These are phyloP conservation scores for Myathropa florea DNA, from an alignment of 2,888 invertebrate genomes.

Conservation along the genomic window DNA sequence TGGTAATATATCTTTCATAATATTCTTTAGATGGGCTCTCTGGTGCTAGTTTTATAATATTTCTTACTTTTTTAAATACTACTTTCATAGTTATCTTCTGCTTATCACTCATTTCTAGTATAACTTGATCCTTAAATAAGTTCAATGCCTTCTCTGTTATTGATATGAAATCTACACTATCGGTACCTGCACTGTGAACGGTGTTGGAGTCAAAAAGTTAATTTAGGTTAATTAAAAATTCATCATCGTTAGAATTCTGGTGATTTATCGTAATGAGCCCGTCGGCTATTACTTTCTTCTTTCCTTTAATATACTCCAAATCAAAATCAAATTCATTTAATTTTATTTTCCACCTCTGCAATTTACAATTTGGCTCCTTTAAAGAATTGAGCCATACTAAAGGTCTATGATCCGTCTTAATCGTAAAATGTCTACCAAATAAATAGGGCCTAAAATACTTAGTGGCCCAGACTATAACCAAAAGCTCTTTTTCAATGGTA, in stretches of 20 bases:
- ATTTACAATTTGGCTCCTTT: constrained; percentile 75
- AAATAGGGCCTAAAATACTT: constrained; percentile 71
- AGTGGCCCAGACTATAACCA: constrained; percentile 72
- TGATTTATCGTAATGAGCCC: constrained; percentile 7
- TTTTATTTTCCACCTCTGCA: constrained; percentile 72
- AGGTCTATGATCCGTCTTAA: constrained; percentile 75
- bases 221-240: constrained; percentile 56
- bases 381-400: constrained; percentile 62
- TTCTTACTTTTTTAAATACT: not conserved
- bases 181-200: not conserved
- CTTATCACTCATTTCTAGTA: not conserved
- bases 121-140: not conserved
- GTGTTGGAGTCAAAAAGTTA: constrained; percentile 4
- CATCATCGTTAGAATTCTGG: not conserved
- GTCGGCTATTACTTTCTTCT: constrained; percentile 18
- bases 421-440: constrained; percentile 59
- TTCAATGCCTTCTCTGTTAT: constrained; percentile 4
- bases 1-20: not conserved
- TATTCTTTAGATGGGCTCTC: constrained; percentile 3
- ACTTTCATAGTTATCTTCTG: not conserved
- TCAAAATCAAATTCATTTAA: constrained; percentile 72
- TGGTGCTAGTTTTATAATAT: not conserved
- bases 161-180: not conserved
- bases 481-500: constrained; percentile 4
- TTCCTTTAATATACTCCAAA: constrained; percentile 36